A percentile compares a stretch with the other conserved stretches of the same genome.
These are phyloP conservation scores for Noturus placidus DNA, from an alignment of 2,113 vertebrate genomes.

Conservation along the genomic window DNA sequence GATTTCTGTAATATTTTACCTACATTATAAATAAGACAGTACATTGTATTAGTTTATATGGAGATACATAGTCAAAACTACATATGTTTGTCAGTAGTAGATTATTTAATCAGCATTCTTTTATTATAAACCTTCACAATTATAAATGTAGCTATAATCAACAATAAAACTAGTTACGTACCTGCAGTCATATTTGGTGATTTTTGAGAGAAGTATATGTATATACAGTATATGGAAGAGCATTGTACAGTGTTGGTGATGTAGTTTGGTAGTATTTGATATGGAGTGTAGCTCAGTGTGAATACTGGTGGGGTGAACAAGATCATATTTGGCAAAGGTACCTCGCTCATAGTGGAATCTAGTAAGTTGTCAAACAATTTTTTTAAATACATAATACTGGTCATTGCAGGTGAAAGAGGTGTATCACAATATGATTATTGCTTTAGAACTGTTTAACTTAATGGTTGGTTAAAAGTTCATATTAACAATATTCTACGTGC, in stretches of 20 bases:
- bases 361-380: conserved; percentile 38
- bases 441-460: not conserved
- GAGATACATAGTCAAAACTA: not conserved
- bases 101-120: not conserved
- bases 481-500: not conserved
- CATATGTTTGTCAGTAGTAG: not conserved
- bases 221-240: not conserved
- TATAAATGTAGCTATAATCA: not conserved
- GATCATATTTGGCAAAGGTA: conserved; percentile 48
- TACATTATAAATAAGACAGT: not conserved
- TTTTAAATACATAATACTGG: not conserved
- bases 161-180: not conserved
- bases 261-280: conserved; percentile 22
- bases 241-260: not conserved
- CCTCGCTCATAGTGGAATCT: conserved; percentile 34
- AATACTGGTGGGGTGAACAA: conserved; percentile 41
- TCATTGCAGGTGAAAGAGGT: not conserved
- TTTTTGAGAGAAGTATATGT: too few relatives aligned
- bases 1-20: not conserved
- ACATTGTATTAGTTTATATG: not conserved
- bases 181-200: not conserved
- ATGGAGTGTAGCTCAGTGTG: conserved; percentile 52
- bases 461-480: not conserved
- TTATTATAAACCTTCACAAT: not conserved
- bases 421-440: not conserved